Conservation (phyloP, 2,797 vertebrate species). For the Sebastes oblongus region DNA sequence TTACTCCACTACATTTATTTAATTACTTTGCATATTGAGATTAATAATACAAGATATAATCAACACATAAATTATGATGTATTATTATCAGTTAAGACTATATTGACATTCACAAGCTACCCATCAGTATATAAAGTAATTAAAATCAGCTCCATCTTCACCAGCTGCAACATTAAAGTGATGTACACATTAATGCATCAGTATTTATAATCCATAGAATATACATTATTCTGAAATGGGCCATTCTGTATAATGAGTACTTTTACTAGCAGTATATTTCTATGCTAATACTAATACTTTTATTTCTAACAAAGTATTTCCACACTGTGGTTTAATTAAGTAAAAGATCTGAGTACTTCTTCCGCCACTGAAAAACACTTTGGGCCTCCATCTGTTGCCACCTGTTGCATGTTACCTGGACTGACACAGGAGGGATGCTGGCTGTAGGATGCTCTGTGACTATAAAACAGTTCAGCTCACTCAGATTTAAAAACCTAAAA, state of each 20-base stretch:
- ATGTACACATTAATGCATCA: neutral
- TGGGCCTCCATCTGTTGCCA: neutral
- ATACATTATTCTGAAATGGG: neutral
- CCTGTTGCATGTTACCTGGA: neutral
- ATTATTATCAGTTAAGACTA: neutral
- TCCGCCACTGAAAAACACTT: neutral
- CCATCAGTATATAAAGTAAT: neutral
- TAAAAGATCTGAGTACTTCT: neutral
- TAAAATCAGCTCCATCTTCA: neutral
- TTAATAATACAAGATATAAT: neutral
- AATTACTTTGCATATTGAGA: neutral
- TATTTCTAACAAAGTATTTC: neutral
- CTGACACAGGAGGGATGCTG: neutral
- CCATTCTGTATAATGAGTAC: neutral
- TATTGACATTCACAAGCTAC: neutral
- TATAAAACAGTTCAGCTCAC: neutral
- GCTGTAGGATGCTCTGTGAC: neutral
- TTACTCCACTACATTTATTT: neutral
- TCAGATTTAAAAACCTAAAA: neutral
- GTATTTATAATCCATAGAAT: neutral
- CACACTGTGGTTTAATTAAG: neutral
- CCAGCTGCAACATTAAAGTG: neutral
- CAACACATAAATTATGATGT: neutral
- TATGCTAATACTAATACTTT: neutral
- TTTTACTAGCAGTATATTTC: neutral